phyloP scores from a whole-genome alignment of 2,797 vertebrate genomes.

The Octomys mimax region DNA sequence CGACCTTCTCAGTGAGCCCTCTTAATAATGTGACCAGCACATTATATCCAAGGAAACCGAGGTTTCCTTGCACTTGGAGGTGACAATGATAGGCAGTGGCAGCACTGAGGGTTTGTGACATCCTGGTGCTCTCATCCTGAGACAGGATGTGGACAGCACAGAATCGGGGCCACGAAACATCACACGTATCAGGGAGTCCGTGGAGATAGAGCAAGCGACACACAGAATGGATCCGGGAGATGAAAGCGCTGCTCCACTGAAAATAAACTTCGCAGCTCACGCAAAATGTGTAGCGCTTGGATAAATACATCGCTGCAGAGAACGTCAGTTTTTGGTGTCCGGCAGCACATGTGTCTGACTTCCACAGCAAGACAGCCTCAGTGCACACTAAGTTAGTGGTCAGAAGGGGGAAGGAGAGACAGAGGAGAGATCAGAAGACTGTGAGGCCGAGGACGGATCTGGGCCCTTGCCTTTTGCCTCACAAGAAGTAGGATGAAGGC shows the following conservation, averaged over 20 bases:
- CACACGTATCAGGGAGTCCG: neutral
- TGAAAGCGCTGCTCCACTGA: neutral
- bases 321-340: neutral
- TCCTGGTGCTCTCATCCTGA: fast-evolving
- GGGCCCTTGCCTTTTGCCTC: too few relatives aligned
- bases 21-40: neutral
- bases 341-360: neutral
- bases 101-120: neutral
- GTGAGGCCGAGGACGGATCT: fast-evolving
- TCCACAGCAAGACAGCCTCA: neutral
- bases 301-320: neutral
- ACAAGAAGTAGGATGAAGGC: neutral
- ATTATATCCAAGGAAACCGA: neutral
- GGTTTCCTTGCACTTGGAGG: neutral
- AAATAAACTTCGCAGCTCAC: neutral
- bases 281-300: neutral
- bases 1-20: too few relatives aligned
- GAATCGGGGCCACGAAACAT: neutral
- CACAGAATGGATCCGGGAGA: neutral
- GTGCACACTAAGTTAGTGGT: neutral
- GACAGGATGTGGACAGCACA: neutral
- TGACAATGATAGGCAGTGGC: too few relatives aligned
- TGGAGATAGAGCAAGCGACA: fast-evolving
- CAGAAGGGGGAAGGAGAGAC: neutral
- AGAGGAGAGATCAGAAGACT: too few relatives aligned